These are phyloP conservation scores for Xiphorhynchus erythropygius DNA, from an alignment of 2,797 vertebrate genomes.

Conservation along the genomic window DNA sequence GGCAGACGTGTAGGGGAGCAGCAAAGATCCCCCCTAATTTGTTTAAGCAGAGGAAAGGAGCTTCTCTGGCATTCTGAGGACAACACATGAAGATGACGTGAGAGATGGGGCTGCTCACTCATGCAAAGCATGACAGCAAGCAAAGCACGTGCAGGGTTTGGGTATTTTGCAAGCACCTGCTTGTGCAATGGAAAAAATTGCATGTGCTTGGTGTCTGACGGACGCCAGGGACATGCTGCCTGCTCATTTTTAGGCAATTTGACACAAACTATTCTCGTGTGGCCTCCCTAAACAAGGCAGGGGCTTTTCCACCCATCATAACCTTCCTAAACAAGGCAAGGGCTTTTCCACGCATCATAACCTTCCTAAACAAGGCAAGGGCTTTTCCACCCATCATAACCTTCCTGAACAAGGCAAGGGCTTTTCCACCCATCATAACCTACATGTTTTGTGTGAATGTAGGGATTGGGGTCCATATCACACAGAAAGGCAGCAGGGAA, in stretches of 20 bases:
- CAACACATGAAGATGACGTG: neutral
- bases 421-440: neutral
- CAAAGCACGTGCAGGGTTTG: neutral
- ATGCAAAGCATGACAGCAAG: neutral
- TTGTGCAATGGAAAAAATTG: conserved; percentile 47
- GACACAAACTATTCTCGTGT: neutral
- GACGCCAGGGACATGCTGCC: neutral
- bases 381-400: neutral
- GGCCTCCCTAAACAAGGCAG: neutral
- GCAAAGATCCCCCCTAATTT: neutral
- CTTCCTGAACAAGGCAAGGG: neutral
- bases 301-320: neutral
- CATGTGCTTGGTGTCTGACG: neutral
- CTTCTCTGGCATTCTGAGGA: neutral
- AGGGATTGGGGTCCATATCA: rapidly evolving
- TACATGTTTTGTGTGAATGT: rapidly evolving
- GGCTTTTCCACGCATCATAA: neutral
- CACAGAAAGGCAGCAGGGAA: rapidly evolving
- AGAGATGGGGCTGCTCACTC: neutral
- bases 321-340: neutral
- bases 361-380: neutral
- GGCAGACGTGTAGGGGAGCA: neutral
- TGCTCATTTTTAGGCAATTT: neutral
- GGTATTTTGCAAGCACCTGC: conserved; percentile 42
- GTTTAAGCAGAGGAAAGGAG: neutral